These are phyloP conservation scores for Phymastichus coffea DNA, from an alignment of 1,140 invertebrate genomes.

Conservation along the genomic window DNA sequence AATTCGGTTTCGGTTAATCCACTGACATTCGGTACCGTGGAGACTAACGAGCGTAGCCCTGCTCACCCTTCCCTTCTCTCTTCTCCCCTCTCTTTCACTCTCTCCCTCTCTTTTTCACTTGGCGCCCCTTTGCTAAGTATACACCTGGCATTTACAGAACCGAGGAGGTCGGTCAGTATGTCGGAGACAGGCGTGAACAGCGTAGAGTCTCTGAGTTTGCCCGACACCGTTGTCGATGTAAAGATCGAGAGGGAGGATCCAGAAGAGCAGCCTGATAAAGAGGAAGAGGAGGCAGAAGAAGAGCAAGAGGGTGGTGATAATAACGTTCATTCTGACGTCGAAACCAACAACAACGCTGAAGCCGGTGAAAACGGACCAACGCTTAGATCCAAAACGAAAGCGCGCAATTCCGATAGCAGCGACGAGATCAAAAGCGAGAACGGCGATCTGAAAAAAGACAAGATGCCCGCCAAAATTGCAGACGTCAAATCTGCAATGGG, in stretches of 20 bases:
- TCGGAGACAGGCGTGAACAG: conserved; percentile 36
- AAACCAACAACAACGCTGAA: conserved; percentile 21
- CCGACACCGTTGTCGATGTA: background rate
- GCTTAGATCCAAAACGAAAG: conserved; percentile 53
- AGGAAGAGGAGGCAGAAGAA: background rate
- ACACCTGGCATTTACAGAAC: background rate
- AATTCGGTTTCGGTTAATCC: too few species aligned
- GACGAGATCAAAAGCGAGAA: conserved; percentile 9
- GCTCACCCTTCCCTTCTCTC: too few species aligned
- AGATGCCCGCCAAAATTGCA: conserved; percentile 38
- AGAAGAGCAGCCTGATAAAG: too few species aligned
- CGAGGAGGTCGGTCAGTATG: background rate
- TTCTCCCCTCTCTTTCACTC: background rate
- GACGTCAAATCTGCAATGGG: background rate
- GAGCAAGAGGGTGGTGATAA: background rate
- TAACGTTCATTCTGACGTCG: background rate
- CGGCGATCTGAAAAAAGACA: conserved; percentile 43
- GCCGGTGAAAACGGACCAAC: conserved; percentile 44
- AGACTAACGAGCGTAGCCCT: too few species aligned
- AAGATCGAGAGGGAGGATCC: background rate
- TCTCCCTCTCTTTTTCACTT: background rate
- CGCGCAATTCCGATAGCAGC: conserved; percentile 33
- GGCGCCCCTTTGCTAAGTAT: background rate
- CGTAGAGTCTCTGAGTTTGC: background rate
- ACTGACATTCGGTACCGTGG: too few species aligned